Evolutionary conservation across 2,113 vertebrate genomes (phyloP).

Genomic region (Cyprinodon tularosa): DNA sequence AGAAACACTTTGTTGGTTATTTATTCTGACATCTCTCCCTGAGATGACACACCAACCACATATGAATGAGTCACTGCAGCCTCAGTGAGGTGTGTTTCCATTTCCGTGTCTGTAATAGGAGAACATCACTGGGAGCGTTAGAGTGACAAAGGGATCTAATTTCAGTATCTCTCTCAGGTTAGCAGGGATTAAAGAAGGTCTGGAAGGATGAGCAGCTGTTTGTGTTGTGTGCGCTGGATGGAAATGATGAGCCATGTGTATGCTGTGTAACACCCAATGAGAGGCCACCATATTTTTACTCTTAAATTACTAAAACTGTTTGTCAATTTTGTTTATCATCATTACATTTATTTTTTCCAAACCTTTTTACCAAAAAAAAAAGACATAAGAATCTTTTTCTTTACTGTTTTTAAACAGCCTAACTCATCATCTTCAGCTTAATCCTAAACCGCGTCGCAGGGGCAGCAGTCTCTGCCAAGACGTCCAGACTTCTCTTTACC

Average conservation of each 20-base stretch:
- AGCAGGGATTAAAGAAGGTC: background rate
- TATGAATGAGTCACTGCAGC: conserved; percentile 2
- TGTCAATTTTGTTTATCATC: background rate
- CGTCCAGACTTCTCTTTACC: too few species aligned
- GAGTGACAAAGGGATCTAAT: conserved; percentile 10
- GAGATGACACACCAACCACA: background rate
- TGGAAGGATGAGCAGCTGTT: conserved; percentile 1
- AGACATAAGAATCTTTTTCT: background rate
- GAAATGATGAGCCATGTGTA: background rate
- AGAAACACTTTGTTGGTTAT: background rate
- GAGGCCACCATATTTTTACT: background rate
- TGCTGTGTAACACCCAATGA: background rate
- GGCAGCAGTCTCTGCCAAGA: too few species aligned
- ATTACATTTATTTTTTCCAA: background rate
- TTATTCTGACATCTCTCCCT: background rate
- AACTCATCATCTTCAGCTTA: too few species aligned
- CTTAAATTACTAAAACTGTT: background rate
- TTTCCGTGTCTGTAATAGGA: conserved; percentile 19
- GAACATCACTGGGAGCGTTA: conserved; percentile 2
- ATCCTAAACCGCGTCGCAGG: too few species aligned
- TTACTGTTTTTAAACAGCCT: too few species aligned
- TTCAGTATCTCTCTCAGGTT: conserved; percentile 3
- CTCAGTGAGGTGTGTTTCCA: background rate
- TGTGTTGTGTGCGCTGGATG: background rate
- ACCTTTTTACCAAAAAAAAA: background rate